A percentile compares a stretch with the other conserved stretches of the same genome.
Evolutionary conservation across 2,888 invertebrate genomes (phyloP).

Genomic region (Willowsia nigromaculata): DNA sequence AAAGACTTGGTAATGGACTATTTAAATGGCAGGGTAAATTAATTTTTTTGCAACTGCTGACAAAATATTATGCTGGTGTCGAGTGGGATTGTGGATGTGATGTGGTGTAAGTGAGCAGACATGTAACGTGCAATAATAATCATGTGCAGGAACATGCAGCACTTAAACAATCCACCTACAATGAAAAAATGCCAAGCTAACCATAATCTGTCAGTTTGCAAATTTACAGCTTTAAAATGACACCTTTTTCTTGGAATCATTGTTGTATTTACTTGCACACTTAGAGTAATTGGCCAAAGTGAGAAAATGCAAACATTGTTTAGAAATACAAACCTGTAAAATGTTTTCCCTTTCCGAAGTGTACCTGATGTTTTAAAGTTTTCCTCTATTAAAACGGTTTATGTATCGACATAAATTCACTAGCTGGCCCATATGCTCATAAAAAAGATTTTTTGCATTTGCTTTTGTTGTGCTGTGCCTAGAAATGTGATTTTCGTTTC

Average conservation of each 20-base stretch:
- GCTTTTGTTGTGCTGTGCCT: background rate
- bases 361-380: background rate
- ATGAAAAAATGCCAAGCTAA: constrained; percentile 34
- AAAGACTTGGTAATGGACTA: constrained; percentile 61
- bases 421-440: constrained; percentile 32
- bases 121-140: constrained; percentile 22
- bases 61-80: constrained; percentile 59
- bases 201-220: constrained; percentile 60
- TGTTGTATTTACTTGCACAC: constrained; percentile 60
- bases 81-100: background rate
- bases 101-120: constrained; percentile 56
- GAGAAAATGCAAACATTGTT: constrained; percentile 31
- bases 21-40: constrained; percentile 66
- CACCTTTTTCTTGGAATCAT: constrained; percentile 47
- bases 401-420: constrained; percentile 27
- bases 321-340: background rate
- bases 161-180: background rate
- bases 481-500: constrained; percentile 14
- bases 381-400: background rate
- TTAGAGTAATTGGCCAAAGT: constrained; percentile 20
- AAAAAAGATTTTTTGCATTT: constrained; percentile 31
- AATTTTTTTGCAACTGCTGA: constrained; percentile 68
- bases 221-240: constrained; percentile 63
- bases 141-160: background rate
- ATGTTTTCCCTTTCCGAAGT: background rate